Percentiles rank a stretch among this genome's conserved stretches.
Evolutionary conservation across 2,888 invertebrate species (phyloP).

Genomic region (Lasius fuliginosus): DNA sequence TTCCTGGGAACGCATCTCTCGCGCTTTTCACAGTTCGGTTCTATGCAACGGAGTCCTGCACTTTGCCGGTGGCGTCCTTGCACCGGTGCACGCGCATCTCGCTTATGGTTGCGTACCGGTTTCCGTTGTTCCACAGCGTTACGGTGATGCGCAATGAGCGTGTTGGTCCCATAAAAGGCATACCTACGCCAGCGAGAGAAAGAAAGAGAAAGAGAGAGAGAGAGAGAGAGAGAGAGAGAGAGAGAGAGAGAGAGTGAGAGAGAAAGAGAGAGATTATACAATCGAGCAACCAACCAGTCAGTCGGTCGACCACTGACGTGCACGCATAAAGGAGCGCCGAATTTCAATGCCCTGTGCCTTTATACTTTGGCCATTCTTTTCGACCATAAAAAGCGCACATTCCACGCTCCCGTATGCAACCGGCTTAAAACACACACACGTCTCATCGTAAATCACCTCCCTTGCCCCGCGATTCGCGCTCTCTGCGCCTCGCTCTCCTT

Average conservation of each 20-base stretch:
- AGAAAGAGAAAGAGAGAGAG: background rate
- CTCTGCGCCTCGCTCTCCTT: background rate
- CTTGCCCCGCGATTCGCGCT: slow-evolving; percentile 66
- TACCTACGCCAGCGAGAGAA: slow-evolving; percentile 44
- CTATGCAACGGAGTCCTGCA: slow-evolving; percentile 59
- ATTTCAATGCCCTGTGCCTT: slow-evolving; percentile 81
- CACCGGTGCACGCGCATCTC: slow-evolving; percentile 64
- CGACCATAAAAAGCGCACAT: slow-evolving; percentile 82
- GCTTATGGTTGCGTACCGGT: slow-evolving; percentile 64
- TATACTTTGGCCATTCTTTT: slow-evolving; percentile 80
- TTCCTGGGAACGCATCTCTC: slow-evolving; percentile 64
- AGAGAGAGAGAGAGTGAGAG: background rate
- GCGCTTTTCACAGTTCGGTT: slow-evolving; percentile 64
- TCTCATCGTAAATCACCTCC: slow-evolving; percentile 80
- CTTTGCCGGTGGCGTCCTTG: slow-evolving; percentile 60
- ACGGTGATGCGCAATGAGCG: slow-evolving; percentile 79
- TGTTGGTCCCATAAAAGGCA: slow-evolving; percentile 77
- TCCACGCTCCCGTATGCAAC: slow-evolving; percentile 77
- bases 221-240: background rate
- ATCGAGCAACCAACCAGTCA: slow-evolving; percentile 60
- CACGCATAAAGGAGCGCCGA: slow-evolving; percentile 78
- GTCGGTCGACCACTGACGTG: slow-evolving; percentile 65
- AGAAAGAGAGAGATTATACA: slow-evolving; percentile 12
- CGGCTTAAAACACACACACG: slow-evolving; percentile 79
- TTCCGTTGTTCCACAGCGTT: slow-evolving; percentile 74